Conservation (phyloP, 2,888 invertebrate species). For the Tupiocoris notatus region DNA sequence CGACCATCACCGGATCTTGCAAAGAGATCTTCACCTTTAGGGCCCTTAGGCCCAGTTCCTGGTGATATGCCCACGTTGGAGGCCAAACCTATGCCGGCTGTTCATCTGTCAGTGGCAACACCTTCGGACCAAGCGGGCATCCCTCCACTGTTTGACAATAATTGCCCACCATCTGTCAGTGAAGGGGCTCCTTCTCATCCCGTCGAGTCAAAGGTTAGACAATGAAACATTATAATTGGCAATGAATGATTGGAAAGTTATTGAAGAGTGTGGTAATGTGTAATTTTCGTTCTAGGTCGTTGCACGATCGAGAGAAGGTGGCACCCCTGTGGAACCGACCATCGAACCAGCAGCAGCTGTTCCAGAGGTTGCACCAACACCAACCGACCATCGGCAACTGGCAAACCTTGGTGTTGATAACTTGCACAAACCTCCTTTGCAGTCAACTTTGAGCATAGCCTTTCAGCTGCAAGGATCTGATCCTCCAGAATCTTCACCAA, state of each 20-base stretch:
- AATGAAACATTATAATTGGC: too few species aligned
- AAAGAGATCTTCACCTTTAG: conserved; percentile 20
- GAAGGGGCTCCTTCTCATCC: conserved; percentile 31
- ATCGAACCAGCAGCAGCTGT: conserved; percentile 27
- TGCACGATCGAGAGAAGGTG: conserved; percentile 4
- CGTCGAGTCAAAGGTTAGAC: conserved; percentile 31
- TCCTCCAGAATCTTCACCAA: background rate
- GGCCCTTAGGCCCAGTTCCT: conserved; percentile 1
- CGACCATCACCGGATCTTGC: conserved; percentile 17
- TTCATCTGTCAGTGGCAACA: conserved; percentile 20
- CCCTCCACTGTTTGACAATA: conserved; percentile 21
- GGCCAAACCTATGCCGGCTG: conserved; percentile 12
- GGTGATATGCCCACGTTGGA: background rate
- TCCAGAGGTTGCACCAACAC: conserved; percentile 1
- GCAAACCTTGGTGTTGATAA: conserved; percentile 1
- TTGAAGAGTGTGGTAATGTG: too few species aligned
- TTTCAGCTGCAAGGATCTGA: background rate
- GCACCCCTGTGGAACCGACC: conserved; percentile 4
- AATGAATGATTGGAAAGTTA: too few species aligned
- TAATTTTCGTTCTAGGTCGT: conserved; percentile 15
- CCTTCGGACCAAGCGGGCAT: conserved; percentile 34
- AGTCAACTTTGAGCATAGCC: background rate
- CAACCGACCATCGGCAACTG: background rate
- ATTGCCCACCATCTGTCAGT: conserved; percentile 31
- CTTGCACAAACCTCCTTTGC: conserved; percentile 19